phyloP scores from a whole-genome alignment of 2,888 invertebrate genomes.

The Polietes domitor region DNA sequence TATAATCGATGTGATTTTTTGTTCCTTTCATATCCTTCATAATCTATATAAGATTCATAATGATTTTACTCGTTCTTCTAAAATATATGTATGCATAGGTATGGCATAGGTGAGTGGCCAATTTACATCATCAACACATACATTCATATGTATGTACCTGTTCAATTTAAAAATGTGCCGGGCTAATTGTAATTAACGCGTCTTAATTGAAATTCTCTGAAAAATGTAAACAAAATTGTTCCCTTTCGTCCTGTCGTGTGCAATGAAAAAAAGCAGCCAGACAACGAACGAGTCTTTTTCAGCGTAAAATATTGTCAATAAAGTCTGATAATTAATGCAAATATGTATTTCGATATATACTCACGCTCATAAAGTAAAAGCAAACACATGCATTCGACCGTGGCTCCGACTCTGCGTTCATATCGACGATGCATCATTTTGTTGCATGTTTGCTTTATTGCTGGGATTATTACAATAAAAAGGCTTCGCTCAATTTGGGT shows the following conservation, averaged over 20 bases:
- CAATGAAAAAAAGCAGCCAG: neutral
- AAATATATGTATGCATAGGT: no score
- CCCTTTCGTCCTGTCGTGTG: neutral
- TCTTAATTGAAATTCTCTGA: neutral
- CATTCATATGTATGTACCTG: no score
- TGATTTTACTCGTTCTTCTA: no score
- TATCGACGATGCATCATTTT: neutral
- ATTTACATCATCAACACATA: no score
- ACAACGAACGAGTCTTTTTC: neutral
- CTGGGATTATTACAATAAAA: neutral
- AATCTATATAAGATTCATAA: no score
- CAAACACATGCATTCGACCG: neutral
- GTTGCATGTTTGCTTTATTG: neutral
- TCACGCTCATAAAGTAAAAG: neutral
- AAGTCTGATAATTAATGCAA: constrained; percentile 57
- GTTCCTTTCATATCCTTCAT: no score
- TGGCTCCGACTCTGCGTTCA: neutral
- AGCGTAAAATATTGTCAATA: constrained; percentile 55
- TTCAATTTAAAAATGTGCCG: no score
- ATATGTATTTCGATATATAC: constrained; percentile 31
- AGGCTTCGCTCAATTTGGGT: neutral
- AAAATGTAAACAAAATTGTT: neutral
- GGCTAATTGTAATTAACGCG: no score
- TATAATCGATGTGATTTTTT: no score
- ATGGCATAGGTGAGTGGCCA: no score